Base-by-base conservation (phyloP, 2,797 vertebrate genomes). In the Eupleurogrammus muticus region DNA sequence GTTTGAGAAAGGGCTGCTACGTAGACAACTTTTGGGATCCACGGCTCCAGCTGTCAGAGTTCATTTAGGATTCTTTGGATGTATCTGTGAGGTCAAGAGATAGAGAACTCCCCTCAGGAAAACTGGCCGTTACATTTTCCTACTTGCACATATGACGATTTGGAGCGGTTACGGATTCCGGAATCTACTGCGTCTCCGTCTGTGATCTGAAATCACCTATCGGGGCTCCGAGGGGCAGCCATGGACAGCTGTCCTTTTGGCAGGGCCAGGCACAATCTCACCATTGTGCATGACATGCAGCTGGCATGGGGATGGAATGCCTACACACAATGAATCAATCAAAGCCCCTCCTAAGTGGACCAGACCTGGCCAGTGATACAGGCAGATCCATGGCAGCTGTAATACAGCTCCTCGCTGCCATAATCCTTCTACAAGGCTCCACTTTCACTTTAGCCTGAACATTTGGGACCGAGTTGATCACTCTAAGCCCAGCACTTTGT, bases 251-350 rank as follows among this genome's bases (percentile, higher is more conserved):
- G 94, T 92, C 72, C 32, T 78, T 79, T 54, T 73, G 80, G 56
- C 66, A 62, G 77, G 73, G 57, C 24, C 67, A 69, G 40, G 61
- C 80, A 94, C 93, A 95, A 85, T 90, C 87, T 84, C 14, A 51
- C 87, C 85, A 93, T 95, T 94, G 93, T 91, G 84, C 67, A 11
- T 57, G 65, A 70, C 70, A 61, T 66, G 80, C 94, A 94, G 92
- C 92, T 94, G 93, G 83, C 82, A 84, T 19, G 28, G 73, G 52
- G 57, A 47, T 63, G 83, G 87, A 92, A 92, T 90, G 84, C 76
- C 71, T 61, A 48, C 63, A 72, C 80, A 86, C 62, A 79, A 83
- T 84, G 78, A 87, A 89, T 91, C 90, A 89, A 90, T 90, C 85
- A 85, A 65, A 87, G 77, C 77, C 73, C 75, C 77, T 72, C 68